Conservation (phyloP, 2,888 invertebrate species). For the Spicauda simplicius region DNA sequence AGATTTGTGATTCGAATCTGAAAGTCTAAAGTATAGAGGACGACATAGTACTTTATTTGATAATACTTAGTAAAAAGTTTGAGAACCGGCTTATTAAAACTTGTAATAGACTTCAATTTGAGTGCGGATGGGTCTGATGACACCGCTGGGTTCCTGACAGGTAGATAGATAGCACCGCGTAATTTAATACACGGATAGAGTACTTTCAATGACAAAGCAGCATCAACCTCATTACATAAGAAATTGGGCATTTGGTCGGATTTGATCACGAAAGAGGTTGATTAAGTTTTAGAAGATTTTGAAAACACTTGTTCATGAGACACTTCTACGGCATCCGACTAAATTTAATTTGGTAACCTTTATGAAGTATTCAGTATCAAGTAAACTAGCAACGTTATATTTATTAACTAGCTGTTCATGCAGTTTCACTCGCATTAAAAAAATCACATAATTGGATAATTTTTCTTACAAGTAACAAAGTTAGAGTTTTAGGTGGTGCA, state of each 20-base stretch:
- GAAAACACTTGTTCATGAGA: background rate
- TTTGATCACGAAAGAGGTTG: constrained; percentile 24
- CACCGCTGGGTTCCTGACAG: constrained; percentile 44
- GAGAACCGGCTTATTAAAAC: background rate
- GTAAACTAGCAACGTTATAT: too few relatives aligned
- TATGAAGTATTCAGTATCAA: too few relatives aligned
- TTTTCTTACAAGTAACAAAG: too few relatives aligned
- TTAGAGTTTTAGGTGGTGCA: too few relatives aligned
- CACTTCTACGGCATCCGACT: too few relatives aligned
- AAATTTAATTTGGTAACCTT: too few relatives aligned
- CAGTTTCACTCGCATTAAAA: too few relatives aligned
- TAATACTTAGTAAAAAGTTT: background rate
- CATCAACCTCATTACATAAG: constrained; percentile 43
- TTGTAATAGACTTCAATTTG: constrained; percentile 41
- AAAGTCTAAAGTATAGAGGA: too few relatives aligned
- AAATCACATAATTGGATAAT: too few relatives aligned
- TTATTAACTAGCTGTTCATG: too few relatives aligned
- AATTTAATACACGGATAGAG: constrained; percentile 39
- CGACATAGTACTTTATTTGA: background rate
- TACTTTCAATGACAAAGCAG: constrained; percentile 52
- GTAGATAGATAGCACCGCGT: constrained; percentile 49
- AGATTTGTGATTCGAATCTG: too few relatives aligned
- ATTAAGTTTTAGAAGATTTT: constrained; percentile 17
- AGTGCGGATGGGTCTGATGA: constrained; percentile 40
- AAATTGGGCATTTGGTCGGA: constrained; percentile 34